Base-by-base conservation (phyloP, 2,888 invertebrate genomes). In the Melipona beecheii region DNA sequence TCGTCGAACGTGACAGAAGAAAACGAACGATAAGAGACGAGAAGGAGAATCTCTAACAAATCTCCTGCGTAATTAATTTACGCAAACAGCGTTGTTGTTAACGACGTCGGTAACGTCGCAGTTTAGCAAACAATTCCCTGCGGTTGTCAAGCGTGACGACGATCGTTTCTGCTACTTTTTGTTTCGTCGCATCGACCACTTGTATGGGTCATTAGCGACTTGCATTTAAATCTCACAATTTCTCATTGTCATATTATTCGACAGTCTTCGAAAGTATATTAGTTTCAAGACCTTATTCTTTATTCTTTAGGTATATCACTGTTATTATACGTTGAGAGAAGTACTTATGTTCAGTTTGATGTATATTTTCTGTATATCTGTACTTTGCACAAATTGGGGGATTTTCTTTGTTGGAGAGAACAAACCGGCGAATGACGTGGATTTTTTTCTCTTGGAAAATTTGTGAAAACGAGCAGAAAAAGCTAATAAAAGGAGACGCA, bases 81-180 rank as follows among this genome's bases (percentile, higher is more conserved):
- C 17, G 62, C 27, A 78, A 68, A 73, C 54, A n/a, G 56, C 27
- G 31, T 27, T 56, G 31, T 27, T 56, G 50, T 52, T 21, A 50
- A 64, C 56, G 36, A 64, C 56, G 36, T 62, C 24, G 52, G 43
- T 68, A 60, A 17, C n/a, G 56, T 15, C 31, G 65, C 5, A 27
- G 80, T 80, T 80, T 75, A 60, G 74, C 54, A 31, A 75, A 75
- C 70, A 79, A 80, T 74, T 80, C 64, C 19, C 66, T 62, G 36
- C 49, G 69, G 43, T 65, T 79, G 64, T 50, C 64, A 50, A 24
- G 36, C 17, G 17, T n/a, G n/a, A 73, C 27, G 50, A 36, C 9
- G 60, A 78, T 66, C 65, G 73, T 81, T 71, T 65, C 65, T 58
- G 54, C 52, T 31, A 43, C 9, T 43, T 43, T 43, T 43, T 11